Evolutionary conservation across 2,888 invertebrate species (phyloP).

Genomic region (Drosophila anomalata): DNA sequence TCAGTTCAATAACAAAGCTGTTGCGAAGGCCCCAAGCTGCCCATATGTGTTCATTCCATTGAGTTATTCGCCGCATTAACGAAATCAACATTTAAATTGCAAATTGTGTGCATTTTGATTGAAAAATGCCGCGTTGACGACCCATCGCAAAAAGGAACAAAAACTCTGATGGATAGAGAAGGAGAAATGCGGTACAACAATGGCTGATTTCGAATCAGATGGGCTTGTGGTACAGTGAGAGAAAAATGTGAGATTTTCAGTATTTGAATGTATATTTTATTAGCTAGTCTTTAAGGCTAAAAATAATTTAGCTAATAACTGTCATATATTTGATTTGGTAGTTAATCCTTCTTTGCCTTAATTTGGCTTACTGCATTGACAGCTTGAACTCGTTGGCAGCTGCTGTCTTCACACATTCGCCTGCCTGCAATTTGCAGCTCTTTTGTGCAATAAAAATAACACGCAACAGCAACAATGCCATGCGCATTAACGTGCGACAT

Average conservation of each 20-base stretch:
- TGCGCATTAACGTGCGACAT: constrained; percentile 62
- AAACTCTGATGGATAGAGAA: constrained; percentile 2
- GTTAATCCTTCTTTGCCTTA: neutral
- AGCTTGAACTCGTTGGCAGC: constrained; percentile 44
- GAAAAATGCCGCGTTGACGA: constrained; percentile 46
- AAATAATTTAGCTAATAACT: neutral
- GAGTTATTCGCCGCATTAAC: constrained; percentile 61
- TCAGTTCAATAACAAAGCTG: constrained; percentile 50
- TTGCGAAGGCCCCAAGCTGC: constrained; percentile 35
- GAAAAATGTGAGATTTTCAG: neutral
- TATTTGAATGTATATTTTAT: neutral
- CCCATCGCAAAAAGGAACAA: constrained; percentile 18
- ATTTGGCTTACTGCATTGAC: neutral
- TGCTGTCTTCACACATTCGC: constrained; percentile 49
- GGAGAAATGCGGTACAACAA: constrained; percentile 12
- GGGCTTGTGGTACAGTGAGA: neutral
- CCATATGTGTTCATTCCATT: constrained; percentile 49
- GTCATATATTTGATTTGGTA: neutral
- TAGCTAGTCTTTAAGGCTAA: neutral
- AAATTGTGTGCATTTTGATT: constrained; percentile 62
- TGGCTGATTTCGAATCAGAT: constrained; percentile 8
- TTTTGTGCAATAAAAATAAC: constrained; percentile 48
- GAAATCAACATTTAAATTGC: constrained; percentile 69
- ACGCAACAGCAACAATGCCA: constrained; percentile 12
- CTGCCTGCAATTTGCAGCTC: constrained; percentile 44